These are phyloP conservation scores for Dendrolimus pini DNA, from an alignment of 2,888 invertebrate genomes.

Conservation along the genomic window DNA sequence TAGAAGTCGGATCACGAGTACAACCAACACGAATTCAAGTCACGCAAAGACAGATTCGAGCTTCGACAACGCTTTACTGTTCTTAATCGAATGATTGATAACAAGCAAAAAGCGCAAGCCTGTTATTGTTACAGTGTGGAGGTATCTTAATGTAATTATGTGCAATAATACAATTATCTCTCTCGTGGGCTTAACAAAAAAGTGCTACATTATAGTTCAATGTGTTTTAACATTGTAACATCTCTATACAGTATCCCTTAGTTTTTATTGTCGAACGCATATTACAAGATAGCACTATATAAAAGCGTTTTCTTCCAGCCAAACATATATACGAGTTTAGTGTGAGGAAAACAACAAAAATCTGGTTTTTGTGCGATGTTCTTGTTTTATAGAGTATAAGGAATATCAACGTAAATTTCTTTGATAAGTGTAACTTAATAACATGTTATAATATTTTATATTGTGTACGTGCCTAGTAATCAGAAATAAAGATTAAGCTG, in stretches of 20 bases:
- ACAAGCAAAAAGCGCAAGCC: conserved; percentile 35
- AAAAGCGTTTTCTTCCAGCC: too few relatives aligned
- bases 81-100: conserved; percentile 36
- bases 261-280: too few relatives aligned
- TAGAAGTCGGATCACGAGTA: conserved; percentile 35
- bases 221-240: background rate
- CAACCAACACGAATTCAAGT: conserved; percentile 55
- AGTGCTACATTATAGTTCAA: background rate
- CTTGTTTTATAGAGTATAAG: background rate
- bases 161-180: conserved; percentile 1
- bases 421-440: background rate
- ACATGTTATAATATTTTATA: background rate
- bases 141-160: conserved; percentile 9
- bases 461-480: background rate
- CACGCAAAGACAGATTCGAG: conserved; percentile 40
- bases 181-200: background rate
- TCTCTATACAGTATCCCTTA: background rate
- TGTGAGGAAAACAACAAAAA: background rate
- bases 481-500: background rate
- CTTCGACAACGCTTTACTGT: conserved; percentile 23
- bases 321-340: background rate
- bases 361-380: too few relatives aligned
- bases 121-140: conserved; percentile 7
- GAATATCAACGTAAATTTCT: background rate
- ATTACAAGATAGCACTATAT: too few relatives aligned